Evolutionary conservation across 2,113 vertebrate species (phyloP).

Genomic region (Glaucomys volans): DNA sequence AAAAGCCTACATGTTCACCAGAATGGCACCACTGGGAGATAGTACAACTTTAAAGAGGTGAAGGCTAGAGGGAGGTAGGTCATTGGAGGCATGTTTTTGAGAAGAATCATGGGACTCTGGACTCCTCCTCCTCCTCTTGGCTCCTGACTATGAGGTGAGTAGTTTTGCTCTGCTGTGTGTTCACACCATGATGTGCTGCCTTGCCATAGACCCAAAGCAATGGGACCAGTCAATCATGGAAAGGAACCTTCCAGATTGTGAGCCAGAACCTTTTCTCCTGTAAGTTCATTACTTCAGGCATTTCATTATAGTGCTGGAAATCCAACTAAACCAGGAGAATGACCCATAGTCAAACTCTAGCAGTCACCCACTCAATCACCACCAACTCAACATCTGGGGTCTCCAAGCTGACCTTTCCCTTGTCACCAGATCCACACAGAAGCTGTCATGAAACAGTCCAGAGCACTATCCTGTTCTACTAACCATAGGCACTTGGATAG

Average conservation of each 20-base stretch:
- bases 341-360: neutral
- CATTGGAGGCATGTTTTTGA: neutral
- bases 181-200: neutral
- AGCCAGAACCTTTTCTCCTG: neutral
- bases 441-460: neutral
- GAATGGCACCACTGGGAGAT: neutral
- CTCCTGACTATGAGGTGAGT: neutral
- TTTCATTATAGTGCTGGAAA: neutral
- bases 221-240: neutral
- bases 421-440: neutral
- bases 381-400: neutral
- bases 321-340: neutral
- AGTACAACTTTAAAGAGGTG: neutral
- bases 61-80: neutral
- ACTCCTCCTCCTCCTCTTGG: neutral
- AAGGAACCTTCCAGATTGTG: neutral
- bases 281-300: neutral
- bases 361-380: neutral
- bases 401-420: neutral
- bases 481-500: neutral
- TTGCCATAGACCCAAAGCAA: neutral
- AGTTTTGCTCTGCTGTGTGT: neutral
- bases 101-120: neutral
- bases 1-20: neutral
- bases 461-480: neutral